These are phyloP conservation scores for Schizaphis graminum DNA, from an alignment of 2,888 invertebrate genomes.

Conservation along the genomic window DNA sequence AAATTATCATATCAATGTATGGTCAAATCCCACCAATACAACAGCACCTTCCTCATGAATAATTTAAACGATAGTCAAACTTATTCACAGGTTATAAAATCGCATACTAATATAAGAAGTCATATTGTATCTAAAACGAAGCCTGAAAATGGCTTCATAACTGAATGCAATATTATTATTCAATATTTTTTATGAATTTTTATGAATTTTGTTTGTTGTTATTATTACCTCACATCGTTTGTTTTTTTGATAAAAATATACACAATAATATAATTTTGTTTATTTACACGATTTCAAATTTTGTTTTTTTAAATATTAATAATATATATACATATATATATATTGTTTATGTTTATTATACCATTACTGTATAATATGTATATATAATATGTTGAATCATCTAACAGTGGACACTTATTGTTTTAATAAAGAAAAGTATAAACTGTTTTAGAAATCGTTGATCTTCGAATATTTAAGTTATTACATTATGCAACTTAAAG, in stretches of 20 bases:
- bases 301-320: neutral
- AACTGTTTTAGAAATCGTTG: neutral
- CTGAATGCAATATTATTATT: neutral
- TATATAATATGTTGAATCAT: too few species aligned
- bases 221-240: neutral
- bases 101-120: neutral
- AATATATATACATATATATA: too few species aligned
- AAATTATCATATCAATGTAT: neutral
- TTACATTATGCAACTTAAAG: neutral
- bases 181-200: neutral
- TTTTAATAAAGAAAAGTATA: neutral
- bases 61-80: neutral
- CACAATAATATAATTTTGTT: neutral
- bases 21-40: neutral
- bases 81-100: neutral
- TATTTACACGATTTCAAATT: neutral
- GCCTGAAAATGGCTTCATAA: neutral
- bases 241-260: neutral
- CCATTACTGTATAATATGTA: too few species aligned
- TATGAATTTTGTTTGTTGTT: neutral
- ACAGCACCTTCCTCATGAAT: neutral
- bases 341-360: too few species aligned
- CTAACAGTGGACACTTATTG: too few species aligned
- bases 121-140: neutral
- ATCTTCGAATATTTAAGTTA: neutral